A percentile compares a stretch with the other conserved stretches of the same genome.
Conservation (phyloP, 2,113 vertebrate species). For the Sphaerodactylus townsendi region DNA sequence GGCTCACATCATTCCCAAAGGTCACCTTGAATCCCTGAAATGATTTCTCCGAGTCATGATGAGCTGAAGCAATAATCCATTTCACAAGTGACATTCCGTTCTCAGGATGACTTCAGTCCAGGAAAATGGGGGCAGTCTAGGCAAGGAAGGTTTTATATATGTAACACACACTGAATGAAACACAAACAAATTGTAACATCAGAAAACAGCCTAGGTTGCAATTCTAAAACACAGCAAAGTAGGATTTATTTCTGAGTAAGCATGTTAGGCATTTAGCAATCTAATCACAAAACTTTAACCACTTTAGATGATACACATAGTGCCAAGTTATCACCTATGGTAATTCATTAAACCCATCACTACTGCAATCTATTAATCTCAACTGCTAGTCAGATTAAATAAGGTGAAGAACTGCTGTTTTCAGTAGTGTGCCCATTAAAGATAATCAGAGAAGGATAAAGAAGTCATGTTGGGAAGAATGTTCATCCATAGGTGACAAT, state of each 20-base stretch:
- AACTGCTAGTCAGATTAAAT: neutral
- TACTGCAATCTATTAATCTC: neutral
- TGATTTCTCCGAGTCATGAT: too few relatives aligned
- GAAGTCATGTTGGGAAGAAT: neutral
- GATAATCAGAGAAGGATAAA: neutral
- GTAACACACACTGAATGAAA: too few relatives aligned
- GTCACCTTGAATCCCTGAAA: too few relatives aligned
- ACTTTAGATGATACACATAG: neutral
- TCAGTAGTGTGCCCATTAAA: neutral
- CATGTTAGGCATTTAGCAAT: neutral
- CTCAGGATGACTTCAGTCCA: too few relatives aligned
- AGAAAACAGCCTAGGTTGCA: too few relatives aligned
- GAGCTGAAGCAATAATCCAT: too few relatives aligned
- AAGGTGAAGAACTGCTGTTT: constrained; percentile 12
- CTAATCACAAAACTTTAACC: neutral
- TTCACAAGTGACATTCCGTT: too few relatives aligned
- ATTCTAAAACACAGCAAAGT: neutral
- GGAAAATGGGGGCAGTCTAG: too few relatives aligned
- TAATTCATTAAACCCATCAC: neutral
- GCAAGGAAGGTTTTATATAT: neutral
- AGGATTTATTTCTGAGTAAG: neutral
- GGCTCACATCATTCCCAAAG: too few relatives aligned
- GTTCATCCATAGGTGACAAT: neutral
- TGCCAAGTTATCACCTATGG: neutral
- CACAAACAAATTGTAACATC: neutral